Evolutionary conservation across 2,797 vertebrate genomes (phyloP).

Genomic region (Chiroxiphia lanceolata): DNA sequence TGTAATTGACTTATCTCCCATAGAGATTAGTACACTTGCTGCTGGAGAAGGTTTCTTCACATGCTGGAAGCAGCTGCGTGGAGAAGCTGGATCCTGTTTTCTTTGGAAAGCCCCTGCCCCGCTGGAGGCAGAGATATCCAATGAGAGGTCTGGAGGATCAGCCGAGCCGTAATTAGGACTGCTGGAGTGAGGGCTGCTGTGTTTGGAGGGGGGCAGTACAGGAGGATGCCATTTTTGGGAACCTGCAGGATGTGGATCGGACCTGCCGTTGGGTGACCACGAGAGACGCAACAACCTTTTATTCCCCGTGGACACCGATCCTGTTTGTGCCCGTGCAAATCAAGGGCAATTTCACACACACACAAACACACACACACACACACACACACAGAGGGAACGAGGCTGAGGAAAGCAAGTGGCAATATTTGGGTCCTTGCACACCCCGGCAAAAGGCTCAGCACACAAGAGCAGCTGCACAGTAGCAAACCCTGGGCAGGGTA

Average conservation of each 20-base stretch:
- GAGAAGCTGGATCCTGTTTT: conserved; percentile 49
- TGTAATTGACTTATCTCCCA: conserved; percentile 83
- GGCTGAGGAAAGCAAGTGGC: rapidly evolving
- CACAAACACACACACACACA: rapidly evolving
- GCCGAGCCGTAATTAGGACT: not conserved
- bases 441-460: rapidly evolving
- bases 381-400: rapidly evolving
- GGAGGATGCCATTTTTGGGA: rapidly evolving
- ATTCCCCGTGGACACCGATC: rapidly evolving
- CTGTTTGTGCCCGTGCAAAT: rapidly evolving
- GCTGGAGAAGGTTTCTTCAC: conserved; percentile 73
- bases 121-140: not conserved
- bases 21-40: conserved; percentile 77
- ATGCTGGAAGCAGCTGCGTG: conserved; percentile 60
- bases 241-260: no score
- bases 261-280: rapidly evolving
- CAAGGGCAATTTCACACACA: rapidly evolving
- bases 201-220: rapidly evolving
- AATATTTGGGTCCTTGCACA: rapidly evolving
- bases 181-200: not conserved
- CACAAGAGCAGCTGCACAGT: rapidly evolving
- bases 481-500: not conserved
- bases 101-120: not conserved
- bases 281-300: not conserved
- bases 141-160: not conserved